These are phyloP conservation scores for Ormyrus pomaceus DNA, from an alignment of 2,888 invertebrate genomes.

Conservation along the genomic window DNA sequence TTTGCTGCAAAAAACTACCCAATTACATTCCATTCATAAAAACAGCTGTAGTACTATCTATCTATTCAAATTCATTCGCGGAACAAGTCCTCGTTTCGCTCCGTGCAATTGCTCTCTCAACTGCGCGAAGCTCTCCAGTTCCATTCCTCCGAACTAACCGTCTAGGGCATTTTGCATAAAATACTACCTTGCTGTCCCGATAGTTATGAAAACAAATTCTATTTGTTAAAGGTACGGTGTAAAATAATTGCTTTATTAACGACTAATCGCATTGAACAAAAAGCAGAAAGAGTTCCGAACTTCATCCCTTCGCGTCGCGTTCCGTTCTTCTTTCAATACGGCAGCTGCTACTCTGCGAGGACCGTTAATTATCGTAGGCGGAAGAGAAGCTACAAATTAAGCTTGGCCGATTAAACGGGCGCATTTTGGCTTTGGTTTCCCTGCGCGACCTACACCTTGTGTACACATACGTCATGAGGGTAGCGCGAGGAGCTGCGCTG, in stretches of 20 bases:
- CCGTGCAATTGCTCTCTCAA: conserved; percentile 6
- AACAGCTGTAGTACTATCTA: neutral
- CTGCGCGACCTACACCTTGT: too few species aligned
- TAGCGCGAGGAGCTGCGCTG: neutral
- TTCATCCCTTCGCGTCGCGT: too few species aligned
- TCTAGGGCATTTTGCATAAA: conserved; percentile 4
- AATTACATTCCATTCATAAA: conserved; percentile 22
- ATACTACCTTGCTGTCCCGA: neutral
- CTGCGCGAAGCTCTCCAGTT: neutral
- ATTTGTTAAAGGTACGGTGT: neutral
- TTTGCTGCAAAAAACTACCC: neutral
- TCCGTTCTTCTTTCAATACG: neutral
- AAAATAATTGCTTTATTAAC: neutral
- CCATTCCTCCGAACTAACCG: neutral
- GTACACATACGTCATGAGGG: too few species aligned
- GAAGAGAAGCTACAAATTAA: conserved; percentile 16
- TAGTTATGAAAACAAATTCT: neutral
- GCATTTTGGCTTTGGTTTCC: too few species aligned
- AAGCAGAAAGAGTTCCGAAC: too few species aligned
- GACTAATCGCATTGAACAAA: too few species aligned
- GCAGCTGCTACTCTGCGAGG: too few species aligned
- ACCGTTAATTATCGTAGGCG: too few species aligned
- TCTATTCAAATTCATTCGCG: conserved; percentile 10
- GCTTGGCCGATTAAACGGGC: conserved; percentile 1
- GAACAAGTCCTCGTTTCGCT: conserved; percentile 37